phyloP scores from a whole-genome alignment of 2,888 invertebrate genomes.

The Nomada goodeniana region DNA sequence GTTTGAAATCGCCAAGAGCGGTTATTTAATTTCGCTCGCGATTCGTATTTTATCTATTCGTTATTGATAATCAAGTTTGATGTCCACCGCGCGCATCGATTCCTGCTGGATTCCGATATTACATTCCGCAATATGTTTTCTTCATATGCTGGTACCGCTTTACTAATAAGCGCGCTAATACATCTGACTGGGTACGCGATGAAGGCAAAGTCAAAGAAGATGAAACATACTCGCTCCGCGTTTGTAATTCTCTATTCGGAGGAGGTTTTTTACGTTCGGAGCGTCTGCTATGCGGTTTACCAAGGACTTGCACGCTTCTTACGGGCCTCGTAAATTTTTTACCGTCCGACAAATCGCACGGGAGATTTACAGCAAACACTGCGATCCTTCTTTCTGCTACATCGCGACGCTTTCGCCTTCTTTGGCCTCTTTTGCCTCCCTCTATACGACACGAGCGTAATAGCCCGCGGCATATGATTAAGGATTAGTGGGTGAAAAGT shows the following conservation, averaged over 20 bases:
- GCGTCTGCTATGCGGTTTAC: background rate
- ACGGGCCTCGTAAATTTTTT: constrained; percentile 16
- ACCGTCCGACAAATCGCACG: constrained; percentile 3
- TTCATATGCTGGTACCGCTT: background rate
- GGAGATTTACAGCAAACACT: background rate
- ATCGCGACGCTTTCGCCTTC: background rate
- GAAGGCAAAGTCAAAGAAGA: background rate
- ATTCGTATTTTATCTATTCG: background rate
- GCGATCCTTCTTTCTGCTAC: background rate
- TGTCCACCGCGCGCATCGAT: background rate
- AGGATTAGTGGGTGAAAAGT: too few relatives aligned
- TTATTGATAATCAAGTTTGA: background rate
- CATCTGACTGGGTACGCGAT: background rate
- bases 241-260: background rate
- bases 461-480: too few relatives aligned
- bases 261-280: background rate
- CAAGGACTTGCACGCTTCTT: background rate
- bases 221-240: background rate
- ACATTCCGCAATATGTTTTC: too few relatives aligned
- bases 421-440: background rate
- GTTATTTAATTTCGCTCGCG: background rate
- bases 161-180: constrained; percentile 5
- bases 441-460: background rate
- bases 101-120: too few relatives aligned
- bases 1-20: too few relatives aligned